These are phyloP conservation scores for Oligia strigilis DNA, from an alignment of 2,888 invertebrate species.

Conservation along the genomic window DNA sequence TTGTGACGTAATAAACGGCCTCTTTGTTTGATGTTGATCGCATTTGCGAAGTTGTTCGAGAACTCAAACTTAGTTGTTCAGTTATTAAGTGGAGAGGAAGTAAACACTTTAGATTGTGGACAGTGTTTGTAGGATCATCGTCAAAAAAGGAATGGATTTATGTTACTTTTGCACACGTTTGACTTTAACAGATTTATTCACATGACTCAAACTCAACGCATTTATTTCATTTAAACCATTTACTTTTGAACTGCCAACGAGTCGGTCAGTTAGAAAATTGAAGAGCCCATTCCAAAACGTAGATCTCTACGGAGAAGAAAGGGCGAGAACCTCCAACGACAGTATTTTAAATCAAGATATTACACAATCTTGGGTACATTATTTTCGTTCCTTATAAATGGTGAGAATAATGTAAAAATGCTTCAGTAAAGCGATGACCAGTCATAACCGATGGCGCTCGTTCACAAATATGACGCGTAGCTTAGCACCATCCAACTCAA, in stretches of 20 bases:
- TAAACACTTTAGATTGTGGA: conserved; percentile 9
- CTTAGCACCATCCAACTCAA: neutral
- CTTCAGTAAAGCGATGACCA: neutral
- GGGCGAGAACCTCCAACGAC: neutral
- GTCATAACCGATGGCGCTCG: neutral
- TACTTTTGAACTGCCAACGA: neutral
- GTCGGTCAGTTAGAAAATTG: neutral
- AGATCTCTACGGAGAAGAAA: neutral
- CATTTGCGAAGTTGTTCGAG: conserved; percentile 34
- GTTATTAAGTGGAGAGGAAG: conserved; percentile 14
- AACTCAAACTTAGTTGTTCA: conserved; percentile 9
- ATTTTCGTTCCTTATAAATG: neutral
- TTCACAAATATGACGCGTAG: neutral
- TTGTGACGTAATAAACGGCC: conserved; percentile 33
- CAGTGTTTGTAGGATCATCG: neutral
- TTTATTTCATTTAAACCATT: neutral
- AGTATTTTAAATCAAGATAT: neutral
- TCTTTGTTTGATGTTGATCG: conserved; percentile 49
- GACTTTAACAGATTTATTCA: neutral
- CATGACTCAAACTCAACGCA: neutral
- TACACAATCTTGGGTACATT: neutral
- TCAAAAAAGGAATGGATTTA: neutral
- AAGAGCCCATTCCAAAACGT: no score
- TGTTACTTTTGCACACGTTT: neutral
- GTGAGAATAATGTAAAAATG: neutral